Evolutionary conservation across 2,113 vertebrate species (phyloP), one percentile per base, ranked within the genome.

Genomic region (Atrichornis clamosus): DNA sequence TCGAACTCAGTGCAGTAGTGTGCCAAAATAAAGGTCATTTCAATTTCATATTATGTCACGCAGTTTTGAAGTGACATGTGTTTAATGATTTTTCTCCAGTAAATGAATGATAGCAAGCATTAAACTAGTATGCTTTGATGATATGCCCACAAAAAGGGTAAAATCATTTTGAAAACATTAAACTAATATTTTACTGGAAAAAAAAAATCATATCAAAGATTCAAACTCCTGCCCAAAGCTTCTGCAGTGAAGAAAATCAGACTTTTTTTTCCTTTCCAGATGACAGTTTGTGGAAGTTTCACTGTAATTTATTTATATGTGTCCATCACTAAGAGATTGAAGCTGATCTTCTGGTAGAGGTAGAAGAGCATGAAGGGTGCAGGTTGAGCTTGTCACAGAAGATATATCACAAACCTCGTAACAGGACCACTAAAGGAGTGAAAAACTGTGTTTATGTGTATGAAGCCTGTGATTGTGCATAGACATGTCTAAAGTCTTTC

Each of bases 11-110:
- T 69, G 41, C 70, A 88, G 46, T 64, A 91, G 16, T 85, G 56
- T 96, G 94, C 91, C 95, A 97, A 96, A 96, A 96, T 56, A 96
- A 96, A 96, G 96, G 97, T 97, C 78, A 95, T 96, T 97, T 95
- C 93, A 88, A 97, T 97, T 97, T 96, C 87, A 84, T 94, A 87
- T 96, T 97, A 91, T 96, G 89, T 94, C 80, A 87, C 2, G 1
- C 82, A 84, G 75, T 96, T 97, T 96, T 96, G 94, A 94, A 95
- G 82, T 96, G 97, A 95, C 95, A 95, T 93, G 90, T 96, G 84
- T 92, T 97, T 95, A 97, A 97, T 28, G 78, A 90, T 92, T 96
- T 96, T 95, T 94, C 93, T 84, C 68, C 75, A 92, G 90, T 96
- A 96, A 97, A 93, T 93, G 93, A 95, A 95, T 1, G 75, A 89